A percentile compares a stretch with the other conserved stretches of the same genome.
These are phyloP conservation scores for Cataglyphis albicans DNA, from an alignment of 2,888 invertebrate genomes.

Conservation along the genomic window DNA sequence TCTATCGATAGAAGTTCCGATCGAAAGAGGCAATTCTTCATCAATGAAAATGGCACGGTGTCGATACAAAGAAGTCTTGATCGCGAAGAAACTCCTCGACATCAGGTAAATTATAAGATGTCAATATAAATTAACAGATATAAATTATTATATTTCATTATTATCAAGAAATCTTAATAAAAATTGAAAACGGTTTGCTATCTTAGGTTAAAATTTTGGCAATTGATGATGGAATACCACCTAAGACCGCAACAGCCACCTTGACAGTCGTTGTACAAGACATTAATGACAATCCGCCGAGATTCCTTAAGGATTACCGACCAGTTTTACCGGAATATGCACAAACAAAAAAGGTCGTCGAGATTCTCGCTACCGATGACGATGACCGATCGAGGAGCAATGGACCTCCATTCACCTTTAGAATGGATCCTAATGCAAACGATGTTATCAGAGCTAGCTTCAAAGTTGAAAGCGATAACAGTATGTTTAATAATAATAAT, in stretches of 20 bases:
- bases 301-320: slow-evolving; percentile 96
- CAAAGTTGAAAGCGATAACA: slow-evolving; percentile 98
- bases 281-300: slow-evolving; percentile 97
- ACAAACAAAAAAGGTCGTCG: slow-evolving; percentile 95
- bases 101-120: slow-evolving; percentile 88
- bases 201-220: slow-evolving; percentile 95
- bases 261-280: slow-evolving; percentile 97
- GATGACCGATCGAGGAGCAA: slow-evolving; percentile 97
- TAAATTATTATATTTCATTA: not conserved
- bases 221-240: slow-evolving; percentile 97
- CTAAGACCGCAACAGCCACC: slow-evolving; percentile 97
- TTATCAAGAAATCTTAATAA: not conserved
- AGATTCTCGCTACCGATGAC: slow-evolving; percentile 97
- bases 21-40: slow-evolving; percentile 96
- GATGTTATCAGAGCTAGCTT: slow-evolving; percentile 97
- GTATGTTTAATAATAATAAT: slow-evolving; percentile 87
- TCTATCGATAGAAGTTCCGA: slow-evolving; percentile 97
- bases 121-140: not conserved
- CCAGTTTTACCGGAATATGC: slow-evolving; percentile 97
- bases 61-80: slow-evolving; percentile 97
- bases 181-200: not conserved
- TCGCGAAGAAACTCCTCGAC: slow-evolving; percentile 97
- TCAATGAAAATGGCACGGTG: slow-evolving; percentile 97
- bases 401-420: slow-evolving; percentile 98
- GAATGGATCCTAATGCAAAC: slow-evolving; percentile 96